Evolutionary conservation across 2,113 vertebrate species (phyloP), one percentile per base, ranked within the genome.

Genomic region (Mastomys coucha): DNA sequence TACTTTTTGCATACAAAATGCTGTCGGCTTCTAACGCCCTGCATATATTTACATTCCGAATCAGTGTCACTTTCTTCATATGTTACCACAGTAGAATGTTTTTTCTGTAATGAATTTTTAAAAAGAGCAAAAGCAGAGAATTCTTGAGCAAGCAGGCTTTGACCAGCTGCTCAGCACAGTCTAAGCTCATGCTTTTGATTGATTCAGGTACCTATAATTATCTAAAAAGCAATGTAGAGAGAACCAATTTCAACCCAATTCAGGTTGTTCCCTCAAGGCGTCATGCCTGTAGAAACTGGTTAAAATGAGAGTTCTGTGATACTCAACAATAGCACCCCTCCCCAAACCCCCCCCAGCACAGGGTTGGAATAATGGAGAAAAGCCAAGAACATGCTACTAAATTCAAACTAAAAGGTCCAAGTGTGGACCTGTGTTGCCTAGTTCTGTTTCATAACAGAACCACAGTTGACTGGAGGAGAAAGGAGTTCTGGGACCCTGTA

Each of bases 11-110:
- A 93, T 96, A 96, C 88, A 95, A 97, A 95, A 95, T 96, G 96
- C 95, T 96, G 97, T 96, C 22, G 7, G 91, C 96, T 97, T 97
- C 96, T 93, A 95, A 94, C 95, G 94, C 82, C 91, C 92, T 96
- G 96, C 85, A 97, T 96, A 97, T 96, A 97, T 97, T 97, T 97
- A 97, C 96, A 97, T 96, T 91, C 67, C 13, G 91, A 97, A 97
- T 97, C 82, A 97, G 95, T 97, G 95, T 97, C 93, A 91, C 81
- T 97, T 96, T 92, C 89, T 94, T 97, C 97, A 91, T 97, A 97
- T 97, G 96, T 95, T 97, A 76, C 96, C 95, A 96, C 45, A 89
- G 91, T 94, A 85, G 81, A 96, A 39, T 94, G 94, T 93, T 97
- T 97, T 96, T 97, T 97, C 93, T 95, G 69, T 86, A 91, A 91